phyloP scores from a whole-genome alignment of 2,888 invertebrate genomes.

The Hemistola chrysoprasaria region DNA sequence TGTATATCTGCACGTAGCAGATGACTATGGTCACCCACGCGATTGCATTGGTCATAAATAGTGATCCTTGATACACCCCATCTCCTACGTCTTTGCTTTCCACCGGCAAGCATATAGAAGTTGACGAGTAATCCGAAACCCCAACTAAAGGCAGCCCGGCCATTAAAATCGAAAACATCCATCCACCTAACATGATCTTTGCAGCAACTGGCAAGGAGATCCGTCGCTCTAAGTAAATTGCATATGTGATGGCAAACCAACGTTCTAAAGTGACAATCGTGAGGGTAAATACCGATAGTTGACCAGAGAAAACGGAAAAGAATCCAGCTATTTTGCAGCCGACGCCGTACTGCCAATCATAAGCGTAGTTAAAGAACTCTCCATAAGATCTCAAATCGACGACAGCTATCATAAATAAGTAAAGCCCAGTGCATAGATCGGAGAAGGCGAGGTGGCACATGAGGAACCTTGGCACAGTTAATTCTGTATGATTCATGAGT shows the following conservation, averaged over 20 bases:
- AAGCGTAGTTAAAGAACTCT: conserved; percentile 94
- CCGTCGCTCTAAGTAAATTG: conserved; percentile 90
- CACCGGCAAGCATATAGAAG: conserved; percentile 93
- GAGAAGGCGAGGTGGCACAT: conserved; percentile 91
- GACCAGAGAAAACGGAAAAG: conserved; percentile 92
- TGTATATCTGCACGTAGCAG: conserved; percentile 93
- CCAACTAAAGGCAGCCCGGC: conserved; percentile 91
- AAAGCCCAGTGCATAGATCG: conserved; percentile 93
- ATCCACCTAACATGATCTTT: conserved; percentile 89
- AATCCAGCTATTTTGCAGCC: conserved; percentile 95
- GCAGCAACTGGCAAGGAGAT: conserved; percentile 88
- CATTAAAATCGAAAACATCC: conserved; percentile 89
- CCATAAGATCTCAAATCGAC: conserved; percentile 93
- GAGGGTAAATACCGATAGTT: conserved; percentile 93
- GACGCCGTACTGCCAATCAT: conserved; percentile 91
- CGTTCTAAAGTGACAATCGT: conserved; percentile 93
- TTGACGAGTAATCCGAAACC: conserved; percentile 93
- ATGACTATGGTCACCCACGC: conserved; percentile 92
- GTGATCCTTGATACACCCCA: conserved; percentile 86
- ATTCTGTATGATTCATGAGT: conserved; percentile 80
- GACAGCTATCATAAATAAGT: conserved; percentile 90
- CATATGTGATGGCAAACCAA: conserved; percentile 92
- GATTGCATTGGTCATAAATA: conserved; percentile 89
- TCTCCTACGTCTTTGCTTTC: conserved; percentile 87
- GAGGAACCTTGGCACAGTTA: conserved; percentile 71